These are phyloP conservation scores for Campoplex nolae DNA, from an alignment of 2,888 invertebrate genomes.

Conservation along the genomic window DNA sequence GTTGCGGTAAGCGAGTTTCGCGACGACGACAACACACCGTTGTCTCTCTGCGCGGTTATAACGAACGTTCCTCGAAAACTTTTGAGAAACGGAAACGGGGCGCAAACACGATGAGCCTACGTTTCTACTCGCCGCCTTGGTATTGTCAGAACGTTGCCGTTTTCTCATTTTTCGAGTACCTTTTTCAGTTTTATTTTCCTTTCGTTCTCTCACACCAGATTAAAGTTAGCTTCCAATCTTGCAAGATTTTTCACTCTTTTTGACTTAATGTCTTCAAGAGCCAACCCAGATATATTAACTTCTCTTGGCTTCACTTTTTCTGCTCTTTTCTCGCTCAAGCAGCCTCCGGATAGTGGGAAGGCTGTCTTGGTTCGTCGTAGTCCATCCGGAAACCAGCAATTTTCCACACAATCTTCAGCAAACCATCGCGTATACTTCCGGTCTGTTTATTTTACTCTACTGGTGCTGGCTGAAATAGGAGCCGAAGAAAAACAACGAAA, in stretches of 20 bases:
- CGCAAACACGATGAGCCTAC: constrained; percentile 72
- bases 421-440: constrained; percentile 55
- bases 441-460: constrained; percentile 70
- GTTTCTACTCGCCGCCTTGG: neutral
- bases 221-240: neutral
- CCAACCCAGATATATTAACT: constrained; percentile 11
- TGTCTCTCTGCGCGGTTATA: constrained; percentile 46
- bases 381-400: constrained; percentile 76
- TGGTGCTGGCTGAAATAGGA: neutral
- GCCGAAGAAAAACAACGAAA: neutral
- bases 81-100: constrained; percentile 64
- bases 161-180: constrained; percentile 49
- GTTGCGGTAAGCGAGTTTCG: constrained; percentile 74
- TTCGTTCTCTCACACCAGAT: neutral
- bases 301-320: constrained; percentile 1
- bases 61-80: constrained; percentile 71
- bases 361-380: neutral
- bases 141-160: constrained; percentile 73
- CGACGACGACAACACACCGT: constrained; percentile 55
- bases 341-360: neutral
- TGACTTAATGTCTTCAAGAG: neutral
- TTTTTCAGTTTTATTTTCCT: constrained; percentile 3
- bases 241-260: constrained; percentile 1
- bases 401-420: constrained; percentile 66
- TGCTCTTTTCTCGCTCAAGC: neutral